Conservation (phyloP, 2,888 invertebrate genomes). For the Drosophila testacea region DNA sequence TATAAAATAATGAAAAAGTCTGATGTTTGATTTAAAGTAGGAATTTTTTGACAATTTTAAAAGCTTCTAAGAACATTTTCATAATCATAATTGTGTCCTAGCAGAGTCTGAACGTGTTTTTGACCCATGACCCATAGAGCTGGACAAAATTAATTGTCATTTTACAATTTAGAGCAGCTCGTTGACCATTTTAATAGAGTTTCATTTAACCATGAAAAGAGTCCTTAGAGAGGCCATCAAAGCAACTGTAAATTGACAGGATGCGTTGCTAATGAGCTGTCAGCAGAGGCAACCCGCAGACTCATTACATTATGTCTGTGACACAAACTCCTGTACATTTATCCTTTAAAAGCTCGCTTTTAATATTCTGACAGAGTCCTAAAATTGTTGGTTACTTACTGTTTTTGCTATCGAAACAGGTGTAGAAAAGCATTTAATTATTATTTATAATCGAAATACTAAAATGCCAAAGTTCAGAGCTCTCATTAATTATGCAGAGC, state of each 20-base stretch:
- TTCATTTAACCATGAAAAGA: background rate
- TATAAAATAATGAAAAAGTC: too few species aligned
- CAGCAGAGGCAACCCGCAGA: background rate
- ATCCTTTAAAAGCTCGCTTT: background rate
- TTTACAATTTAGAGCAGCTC: slow-evolving; percentile 32
- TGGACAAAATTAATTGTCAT: slow-evolving; percentile 14
- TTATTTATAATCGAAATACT: slow-evolving; percentile 7
- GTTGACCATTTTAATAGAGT: slow-evolving; percentile 13
- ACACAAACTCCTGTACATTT: background rate
- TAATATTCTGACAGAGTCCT: slow-evolving; percentile 3
- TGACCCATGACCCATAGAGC: background rate
- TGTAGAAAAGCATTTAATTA: slow-evolving; percentile 12
- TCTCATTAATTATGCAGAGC: slow-evolving; percentile 12
- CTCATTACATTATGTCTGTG: slow-evolving; percentile 14
- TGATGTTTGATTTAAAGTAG: too few species aligned
- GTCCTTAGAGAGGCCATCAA: slow-evolving; percentile 6
- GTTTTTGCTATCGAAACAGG: slow-evolving; percentile 16
- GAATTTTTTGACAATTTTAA: too few species aligned
- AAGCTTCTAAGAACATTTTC: too few species aligned
- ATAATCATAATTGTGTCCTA: too few species aligned
- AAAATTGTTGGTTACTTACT: background rate
- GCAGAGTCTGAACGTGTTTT: background rate
- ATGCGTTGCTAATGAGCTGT: slow-evolving; percentile 16
- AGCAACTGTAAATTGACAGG: slow-evolving; percentile 15
- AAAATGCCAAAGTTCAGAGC: background rate